A percentile compares a stretch with the other conserved stretches of the same genome.
Conservation (phyloP, 2,113 vertebrate genomes). For the Ceuthmochares aereus region DNA sequence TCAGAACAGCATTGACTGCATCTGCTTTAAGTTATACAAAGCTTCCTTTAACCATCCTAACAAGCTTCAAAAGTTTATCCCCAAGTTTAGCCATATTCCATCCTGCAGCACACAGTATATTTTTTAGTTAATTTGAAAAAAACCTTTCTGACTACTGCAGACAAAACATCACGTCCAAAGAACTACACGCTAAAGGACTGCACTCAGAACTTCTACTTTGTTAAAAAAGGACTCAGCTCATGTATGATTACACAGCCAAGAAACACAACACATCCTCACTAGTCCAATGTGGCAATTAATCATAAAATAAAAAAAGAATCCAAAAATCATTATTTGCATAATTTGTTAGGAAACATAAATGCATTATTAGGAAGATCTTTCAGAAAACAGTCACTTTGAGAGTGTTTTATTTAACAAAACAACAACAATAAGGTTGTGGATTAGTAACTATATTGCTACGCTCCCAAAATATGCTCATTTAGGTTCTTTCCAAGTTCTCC, state of each 20-base stretch:
- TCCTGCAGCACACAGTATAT: neutral
- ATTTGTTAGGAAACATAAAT: neutral
- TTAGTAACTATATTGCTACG: neutral
- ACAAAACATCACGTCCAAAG: neutral
- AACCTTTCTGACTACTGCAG: neutral
- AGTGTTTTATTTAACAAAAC: neutral
- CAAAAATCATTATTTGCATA: neutral
- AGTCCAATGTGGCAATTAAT: neutral
- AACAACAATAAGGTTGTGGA: neutral
- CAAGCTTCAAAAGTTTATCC: neutral
- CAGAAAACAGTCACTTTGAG: neutral
- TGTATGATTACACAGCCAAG: neutral
- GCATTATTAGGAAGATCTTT: neutral
- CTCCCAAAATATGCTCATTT: neutral
- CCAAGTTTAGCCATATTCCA: neutral
- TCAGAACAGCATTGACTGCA: rapidly evolving
- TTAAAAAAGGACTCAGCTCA: neutral
- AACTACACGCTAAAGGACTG: neutral
- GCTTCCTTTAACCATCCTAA: neutral
- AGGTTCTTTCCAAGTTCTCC: neutral
- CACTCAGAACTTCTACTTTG: neutral
- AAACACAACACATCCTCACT: neutral
- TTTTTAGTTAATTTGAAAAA: neutral
- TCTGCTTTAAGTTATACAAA: neutral
- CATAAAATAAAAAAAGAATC: neutral